phyloP scores from a whole-genome alignment of 2,888 invertebrate species.

The Abrostola tripartita region DNA sequence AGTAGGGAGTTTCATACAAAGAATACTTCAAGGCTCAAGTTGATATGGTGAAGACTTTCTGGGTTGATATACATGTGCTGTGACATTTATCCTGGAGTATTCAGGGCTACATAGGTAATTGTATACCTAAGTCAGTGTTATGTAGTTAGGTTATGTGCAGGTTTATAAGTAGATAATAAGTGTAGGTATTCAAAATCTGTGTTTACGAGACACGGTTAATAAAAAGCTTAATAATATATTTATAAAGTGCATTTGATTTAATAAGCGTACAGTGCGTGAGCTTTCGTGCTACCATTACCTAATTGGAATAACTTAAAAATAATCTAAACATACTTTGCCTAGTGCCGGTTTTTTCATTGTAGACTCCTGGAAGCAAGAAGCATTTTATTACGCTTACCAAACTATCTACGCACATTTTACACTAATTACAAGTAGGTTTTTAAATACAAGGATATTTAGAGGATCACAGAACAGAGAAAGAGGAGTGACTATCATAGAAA shows the following conservation, averaged over 20 bases:
- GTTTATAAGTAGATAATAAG: too few species aligned
- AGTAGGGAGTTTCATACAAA: too few species aligned
- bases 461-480: not conserved
- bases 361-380: slow-evolving; percentile 71
- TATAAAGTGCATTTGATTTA: not conserved
- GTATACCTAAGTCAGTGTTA: too few species aligned
- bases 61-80: too few species aligned
- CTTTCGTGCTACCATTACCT: slow-evolving; percentile 24
- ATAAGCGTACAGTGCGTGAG: slow-evolving; percentile 16
- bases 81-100: too few species aligned
- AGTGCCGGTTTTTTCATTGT: slow-evolving; percentile 73
- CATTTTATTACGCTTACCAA: slow-evolving; percentile 33
- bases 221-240: too few species aligned
- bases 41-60: too few species aligned
- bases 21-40: too few species aligned
- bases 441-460: not conserved
- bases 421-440: not conserved
- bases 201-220: too few species aligned
- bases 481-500: not conserved
- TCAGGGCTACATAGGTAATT: too few species aligned
- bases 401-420: slow-evolving; percentile 10
- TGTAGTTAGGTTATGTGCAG: too few species aligned
- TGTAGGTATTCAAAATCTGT: too few species aligned
- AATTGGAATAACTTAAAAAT: slow-evolving; percentile 39
- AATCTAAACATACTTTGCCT: slow-evolving; percentile 75